Percentiles rank a stretch among this genome's conserved stretches.
phyloP scores from a whole-genome alignment of 2,113 vertebrate species.

The Hypanus sabinus region DNA sequence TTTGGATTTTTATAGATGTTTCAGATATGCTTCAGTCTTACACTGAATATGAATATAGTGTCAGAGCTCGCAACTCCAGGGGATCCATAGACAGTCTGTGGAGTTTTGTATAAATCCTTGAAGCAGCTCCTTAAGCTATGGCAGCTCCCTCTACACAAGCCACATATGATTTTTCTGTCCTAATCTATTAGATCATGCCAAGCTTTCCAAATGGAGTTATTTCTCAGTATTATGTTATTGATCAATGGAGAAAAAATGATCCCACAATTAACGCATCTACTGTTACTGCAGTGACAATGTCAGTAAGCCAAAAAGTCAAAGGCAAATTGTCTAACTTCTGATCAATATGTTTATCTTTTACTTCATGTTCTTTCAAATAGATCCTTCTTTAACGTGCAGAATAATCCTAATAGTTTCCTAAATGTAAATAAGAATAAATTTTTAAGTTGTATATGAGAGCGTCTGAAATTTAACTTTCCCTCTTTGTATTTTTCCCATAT shows the following conservation, averaged over 20 bases:
- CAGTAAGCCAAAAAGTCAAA: constrained; percentile 58
- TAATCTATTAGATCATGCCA: constrained; percentile 72
- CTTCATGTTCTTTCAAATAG: neutral
- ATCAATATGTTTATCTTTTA: neutral
- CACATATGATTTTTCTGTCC: constrained; percentile 67
- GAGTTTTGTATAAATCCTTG: constrained; percentile 62
- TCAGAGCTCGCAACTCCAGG: constrained; percentile 64
- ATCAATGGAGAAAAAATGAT: constrained; percentile 61
- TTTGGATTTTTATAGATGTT: constrained; percentile 67
- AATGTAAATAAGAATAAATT: constrained; percentile 45
- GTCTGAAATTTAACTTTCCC: constrained; percentile 38
- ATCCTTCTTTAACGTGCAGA: neutral
- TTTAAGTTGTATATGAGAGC: constrained; percentile 42
- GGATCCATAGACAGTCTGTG: constrained; percentile 69
- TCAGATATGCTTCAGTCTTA: constrained; percentile 64
- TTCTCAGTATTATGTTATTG: constrained; percentile 66
- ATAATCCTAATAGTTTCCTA: neutral
- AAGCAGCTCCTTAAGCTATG: constrained; percentile 66
- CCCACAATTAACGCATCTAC: constrained; percentile 54
- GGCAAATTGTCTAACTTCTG: neutral
- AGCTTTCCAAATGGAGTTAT: constrained; percentile 69
- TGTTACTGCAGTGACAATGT: constrained; percentile 66
- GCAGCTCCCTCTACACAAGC: constrained; percentile 56
- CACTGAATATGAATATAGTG: constrained; percentile 70
- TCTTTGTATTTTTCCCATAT: neutral